phyloP scores from a whole-genome alignment of 2,888 invertebrate species.

The Chymomyza procnemis region DNA sequence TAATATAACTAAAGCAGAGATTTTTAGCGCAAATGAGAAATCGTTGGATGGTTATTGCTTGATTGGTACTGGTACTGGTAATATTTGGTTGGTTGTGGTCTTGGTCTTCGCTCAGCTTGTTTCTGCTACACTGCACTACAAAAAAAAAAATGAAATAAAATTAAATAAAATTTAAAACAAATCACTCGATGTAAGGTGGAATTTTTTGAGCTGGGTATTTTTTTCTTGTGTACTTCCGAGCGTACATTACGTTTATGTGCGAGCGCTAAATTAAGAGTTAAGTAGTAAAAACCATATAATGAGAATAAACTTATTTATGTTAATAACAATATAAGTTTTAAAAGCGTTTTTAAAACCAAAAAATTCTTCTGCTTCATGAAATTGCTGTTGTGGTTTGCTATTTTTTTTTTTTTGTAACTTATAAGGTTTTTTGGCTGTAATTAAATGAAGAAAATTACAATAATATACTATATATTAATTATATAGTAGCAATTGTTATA shows the following conservation, averaged over 20 bases:
- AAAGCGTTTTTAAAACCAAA: neutral
- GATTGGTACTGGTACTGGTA: neutral
- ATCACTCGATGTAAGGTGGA: neutral
- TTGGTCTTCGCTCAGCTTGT: neutral
- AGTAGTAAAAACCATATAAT: neutral
- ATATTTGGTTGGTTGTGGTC: neutral
- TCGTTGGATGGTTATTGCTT: neutral
- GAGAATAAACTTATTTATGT: neutral
- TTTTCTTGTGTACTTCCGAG: neutral
- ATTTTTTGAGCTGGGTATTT: neutral
- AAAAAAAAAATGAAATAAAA: neutral
- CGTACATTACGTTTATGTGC: neutral
- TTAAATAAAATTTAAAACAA: neutral
- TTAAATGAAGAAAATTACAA: slow-evolving; percentile 41
- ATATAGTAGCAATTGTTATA: slow-evolving; percentile 22
- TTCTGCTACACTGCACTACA: slow-evolving; percentile 1
- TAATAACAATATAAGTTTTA: neutral
- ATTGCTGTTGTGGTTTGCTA: neutral
- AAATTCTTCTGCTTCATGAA: neutral
- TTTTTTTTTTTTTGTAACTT: neutral
- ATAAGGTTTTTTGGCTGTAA: slow-evolving; percentile 25
- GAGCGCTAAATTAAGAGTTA: neutral
- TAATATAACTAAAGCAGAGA: slow-evolving; percentile 24
- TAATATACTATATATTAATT: slow-evolving; percentile 14
- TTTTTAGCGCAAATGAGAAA: neutral